Evolutionary conservation across 2,113 vertebrate genomes (phyloP).

Genomic region (Dasyornis broadbenti): DNA sequence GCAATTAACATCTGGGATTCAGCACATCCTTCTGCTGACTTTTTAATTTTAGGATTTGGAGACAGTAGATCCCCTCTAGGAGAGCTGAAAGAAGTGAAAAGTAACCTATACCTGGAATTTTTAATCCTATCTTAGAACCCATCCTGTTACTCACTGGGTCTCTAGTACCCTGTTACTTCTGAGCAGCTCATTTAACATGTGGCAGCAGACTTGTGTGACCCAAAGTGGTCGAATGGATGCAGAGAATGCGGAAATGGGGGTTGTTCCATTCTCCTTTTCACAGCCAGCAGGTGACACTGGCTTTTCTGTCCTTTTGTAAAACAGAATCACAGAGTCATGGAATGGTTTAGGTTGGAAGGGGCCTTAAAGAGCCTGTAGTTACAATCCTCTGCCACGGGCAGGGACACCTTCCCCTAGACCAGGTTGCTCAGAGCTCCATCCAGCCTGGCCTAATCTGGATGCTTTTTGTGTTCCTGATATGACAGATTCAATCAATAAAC

Average conservation of each 20-base stretch:
- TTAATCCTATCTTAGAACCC: not conserved
- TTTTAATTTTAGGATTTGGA: constrained; percentile 68
- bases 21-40: constrained; percentile 65
- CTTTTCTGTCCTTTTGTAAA: not conserved
- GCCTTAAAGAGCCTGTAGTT: not conserved
- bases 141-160: not conserved
- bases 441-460: not conserved
- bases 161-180: not conserved
- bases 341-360: not conserved
- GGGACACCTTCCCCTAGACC: no score
- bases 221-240: not conserved
- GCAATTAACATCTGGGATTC: constrained; percentile 73
- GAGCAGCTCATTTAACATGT: not conserved
- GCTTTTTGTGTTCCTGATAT: not conserved
- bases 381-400: not conserved
- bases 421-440: not conserved
- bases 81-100: constrained; percentile 18
- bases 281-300: not conserved
- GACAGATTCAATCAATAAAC: constrained; percentile 1
- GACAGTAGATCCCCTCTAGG: constrained; percentile 40
- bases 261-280: not conserved
- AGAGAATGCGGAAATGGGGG: not conserved
- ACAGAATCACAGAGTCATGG: not conserved
- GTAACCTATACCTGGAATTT: not conserved
- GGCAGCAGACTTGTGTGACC: not conserved